Evolutionary conservation across 1,140 invertebrate species (phyloP).

Genomic region (Chlorops oryzae): DNA sequence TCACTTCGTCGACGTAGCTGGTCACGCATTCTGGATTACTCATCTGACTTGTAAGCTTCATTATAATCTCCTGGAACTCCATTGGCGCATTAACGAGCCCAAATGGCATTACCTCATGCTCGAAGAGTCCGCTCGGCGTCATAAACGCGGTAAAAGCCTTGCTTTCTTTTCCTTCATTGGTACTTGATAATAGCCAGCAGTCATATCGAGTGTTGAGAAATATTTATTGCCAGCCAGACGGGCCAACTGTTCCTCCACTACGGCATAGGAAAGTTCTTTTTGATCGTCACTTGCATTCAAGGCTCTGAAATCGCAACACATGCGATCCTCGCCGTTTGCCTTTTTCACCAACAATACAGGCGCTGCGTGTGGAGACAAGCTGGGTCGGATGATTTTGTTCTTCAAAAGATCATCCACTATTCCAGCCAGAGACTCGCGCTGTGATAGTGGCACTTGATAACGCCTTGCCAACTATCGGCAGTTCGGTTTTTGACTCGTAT

Average conservation of each 20-base stretch:
- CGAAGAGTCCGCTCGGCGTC: constrained; percentile 20
- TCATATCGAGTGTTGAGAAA: constrained; percentile 4
- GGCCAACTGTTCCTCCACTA: constrained; percentile 6
- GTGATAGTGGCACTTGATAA: constrained; percentile 14
- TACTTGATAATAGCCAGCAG: constrained; percentile 7
- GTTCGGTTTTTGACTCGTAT: constrained; percentile 8
- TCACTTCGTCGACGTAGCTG: constrained; percentile 18
- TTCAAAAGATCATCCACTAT: constrained; percentile 30
- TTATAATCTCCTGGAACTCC: constrained; percentile 35
- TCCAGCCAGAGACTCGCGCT: constrained; percentile 13
- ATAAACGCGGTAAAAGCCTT: constrained; percentile 20
- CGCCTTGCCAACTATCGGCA: constrained; percentile 17
- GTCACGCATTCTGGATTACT: constrained; percentile 15
- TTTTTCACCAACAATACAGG: constrained; percentile 52
- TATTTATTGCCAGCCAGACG: background rate
- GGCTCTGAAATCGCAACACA: constrained; percentile 25
- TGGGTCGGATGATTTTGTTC: constrained; percentile 26
- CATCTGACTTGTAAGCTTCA: constrained; percentile 23
- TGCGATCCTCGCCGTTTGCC: constrained; percentile 27
- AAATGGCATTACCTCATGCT: constrained; percentile 48
- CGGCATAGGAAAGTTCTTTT: constrained; percentile 1
- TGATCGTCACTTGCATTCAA: constrained; percentile 12
- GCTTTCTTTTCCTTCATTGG: background rate
- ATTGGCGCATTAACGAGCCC: constrained; percentile 49
- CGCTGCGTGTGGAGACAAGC: constrained; percentile 46